Conservation (phyloP, 1,140 invertebrate species). For the Aphelinus certus region DNA sequence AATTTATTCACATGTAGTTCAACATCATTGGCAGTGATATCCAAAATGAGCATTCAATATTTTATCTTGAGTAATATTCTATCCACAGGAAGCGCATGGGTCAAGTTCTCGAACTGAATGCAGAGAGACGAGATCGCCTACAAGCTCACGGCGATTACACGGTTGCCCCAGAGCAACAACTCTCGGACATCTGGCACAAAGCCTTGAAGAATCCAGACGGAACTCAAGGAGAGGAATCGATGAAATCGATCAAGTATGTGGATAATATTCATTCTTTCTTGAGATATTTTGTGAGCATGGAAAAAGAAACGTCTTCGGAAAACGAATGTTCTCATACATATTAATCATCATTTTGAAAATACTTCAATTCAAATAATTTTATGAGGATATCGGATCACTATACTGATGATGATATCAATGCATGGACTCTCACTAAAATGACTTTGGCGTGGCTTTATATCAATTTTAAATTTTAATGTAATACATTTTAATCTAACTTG, state of each 20-base stretch:
- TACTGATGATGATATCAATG: not conserved
- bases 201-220: constrained; percentile 57
- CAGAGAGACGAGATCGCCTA: constrained; percentile 57
- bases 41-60: too few relatives aligned
- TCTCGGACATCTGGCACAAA: constrained; percentile 65
- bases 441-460: not conserved
- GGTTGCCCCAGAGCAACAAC: constrained; percentile 58
- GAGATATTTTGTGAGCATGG: too few relatives aligned
- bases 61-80: constrained; percentile 3
- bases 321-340: too few relatives aligned
- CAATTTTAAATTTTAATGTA: too few relatives aligned
- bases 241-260: constrained; percentile 55
- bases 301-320: too few relatives aligned
- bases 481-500: not conserved
- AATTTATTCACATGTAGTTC: too few relatives aligned
- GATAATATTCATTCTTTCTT: constrained; percentile 15
- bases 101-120: constrained; percentile 58
- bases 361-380: too few relatives aligned
- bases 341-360: too few relatives aligned
- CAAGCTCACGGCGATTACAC: constrained; percentile 55
- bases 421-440: constrained; percentile 4
- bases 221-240: constrained; percentile 45
- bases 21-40: too few relatives aligned
- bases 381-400: not conserved
- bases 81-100: constrained; percentile 49